These are phyloP conservation scores for Sisyra terminalis DNA, from an alignment of 2,888 invertebrate genomes.

Conservation along the genomic window DNA sequence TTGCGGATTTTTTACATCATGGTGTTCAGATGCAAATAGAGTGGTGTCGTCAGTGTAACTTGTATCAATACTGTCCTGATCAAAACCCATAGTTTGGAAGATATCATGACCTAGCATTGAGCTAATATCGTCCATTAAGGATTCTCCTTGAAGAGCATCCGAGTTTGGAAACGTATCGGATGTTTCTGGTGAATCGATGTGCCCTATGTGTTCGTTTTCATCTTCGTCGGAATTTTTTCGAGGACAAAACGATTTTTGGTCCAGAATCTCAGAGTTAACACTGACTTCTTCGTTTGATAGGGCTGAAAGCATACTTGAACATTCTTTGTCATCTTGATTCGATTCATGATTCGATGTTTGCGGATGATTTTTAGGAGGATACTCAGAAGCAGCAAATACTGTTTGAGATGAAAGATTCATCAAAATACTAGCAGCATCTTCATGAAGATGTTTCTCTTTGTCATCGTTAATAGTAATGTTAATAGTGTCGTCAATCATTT, in stretches of 20 bases:
- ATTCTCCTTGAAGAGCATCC: slow-evolving; percentile 62
- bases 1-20: slow-evolving; percentile 15
- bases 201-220: slow-evolving; percentile 42
- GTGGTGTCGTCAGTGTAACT: slow-evolving; percentile 58
- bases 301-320: slow-evolving; percentile 40
- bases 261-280: slow-evolving; percentile 49
- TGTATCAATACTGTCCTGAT: slow-evolving; percentile 35
- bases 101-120: slow-evolving; percentile 56
- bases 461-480: slow-evolving; percentile 20
- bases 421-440: slow-evolving; percentile 16
- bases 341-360: slow-evolving; percentile 25
- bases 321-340: slow-evolving; percentile 37
- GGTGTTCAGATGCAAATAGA: slow-evolving; percentile 39
- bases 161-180: slow-evolving; percentile 55
- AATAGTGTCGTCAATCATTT: slow-evolving; percentile 4
- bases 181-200: slow-evolving; percentile 70
- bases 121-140: slow-evolving; percentile 62
- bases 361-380: too few relatives aligned
- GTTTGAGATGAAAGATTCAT: slow-evolving; percentile 10
- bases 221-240: slow-evolving; percentile 29
- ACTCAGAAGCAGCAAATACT: background rate
- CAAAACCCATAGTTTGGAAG: slow-evolving; percentile 43
- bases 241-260: slow-evolving; percentile 29
- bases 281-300: slow-evolving; percentile 57
- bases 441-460: slow-evolving; percentile 16